These are phyloP conservation scores for Gymnosoma rotundatum DNA, from an alignment of 2,888 invertebrate genomes.

Conservation along the genomic window DNA sequence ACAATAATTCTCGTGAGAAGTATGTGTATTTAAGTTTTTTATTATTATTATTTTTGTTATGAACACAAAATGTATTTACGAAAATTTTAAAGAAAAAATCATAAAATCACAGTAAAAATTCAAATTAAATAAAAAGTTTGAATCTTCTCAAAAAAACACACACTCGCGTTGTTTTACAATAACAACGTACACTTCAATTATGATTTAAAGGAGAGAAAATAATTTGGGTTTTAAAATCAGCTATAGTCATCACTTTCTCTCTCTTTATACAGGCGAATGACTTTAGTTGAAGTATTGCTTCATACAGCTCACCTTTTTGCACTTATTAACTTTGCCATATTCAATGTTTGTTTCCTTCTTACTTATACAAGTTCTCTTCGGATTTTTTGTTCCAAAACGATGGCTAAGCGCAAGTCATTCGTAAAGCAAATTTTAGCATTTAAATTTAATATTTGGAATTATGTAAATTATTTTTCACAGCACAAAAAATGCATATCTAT, in stretches of 20 bases:
- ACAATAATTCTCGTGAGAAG: constrained; percentile 23
- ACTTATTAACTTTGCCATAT: constrained; percentile 38
- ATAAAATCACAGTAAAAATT: constrained; percentile 64
- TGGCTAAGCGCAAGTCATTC: constrained; percentile 65
- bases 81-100: constrained; percentile 43
- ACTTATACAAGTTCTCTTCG: constrained; percentile 25
- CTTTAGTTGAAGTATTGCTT: constrained; percentile 3
- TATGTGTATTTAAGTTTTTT: constrained; percentile 31
- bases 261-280: not conserved
- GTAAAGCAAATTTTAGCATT: constrained; percentile 22
- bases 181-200: constrained; percentile 62
- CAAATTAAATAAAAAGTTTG: constrained; percentile 51
- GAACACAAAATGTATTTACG: constrained; percentile 30
- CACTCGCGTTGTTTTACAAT: constrained; percentile 59
- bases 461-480: constrained; percentile 47
- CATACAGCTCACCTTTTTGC: constrained; percentile 40
- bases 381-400: constrained; percentile 43
- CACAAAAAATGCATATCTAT: constrained; percentile 31
- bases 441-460: constrained; percentile 16
- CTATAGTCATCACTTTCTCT: constrained; percentile 24
- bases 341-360: constrained; percentile 23
- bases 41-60: constrained; percentile 35
- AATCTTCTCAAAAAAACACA: constrained; percentile 55
- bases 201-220: constrained; percentile 9
- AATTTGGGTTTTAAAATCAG: not conserved